phyloP scores from a whole-genome alignment of 92 coral and sea anemone genomes.

The Isaurus tuberculatus region DNA sequence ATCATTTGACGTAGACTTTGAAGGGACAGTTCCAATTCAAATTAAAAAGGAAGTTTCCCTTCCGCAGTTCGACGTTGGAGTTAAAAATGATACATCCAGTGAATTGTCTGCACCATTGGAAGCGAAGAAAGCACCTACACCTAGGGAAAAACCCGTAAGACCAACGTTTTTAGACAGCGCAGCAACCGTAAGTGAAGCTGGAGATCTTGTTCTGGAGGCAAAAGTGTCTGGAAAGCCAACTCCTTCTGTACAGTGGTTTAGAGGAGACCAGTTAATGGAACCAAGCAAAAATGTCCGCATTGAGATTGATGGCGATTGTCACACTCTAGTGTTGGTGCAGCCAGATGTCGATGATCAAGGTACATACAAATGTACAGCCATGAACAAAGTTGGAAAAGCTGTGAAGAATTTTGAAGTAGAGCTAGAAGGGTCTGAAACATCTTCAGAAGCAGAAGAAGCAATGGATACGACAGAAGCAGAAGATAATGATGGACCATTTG shows the following conservation, averaged over 20 bases:
- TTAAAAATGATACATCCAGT: conserved; percentile 8
- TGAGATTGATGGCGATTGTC: conserved; percentile 51
- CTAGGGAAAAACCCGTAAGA: conserved; percentile 32
- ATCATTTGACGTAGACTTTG: conserved; percentile 77
- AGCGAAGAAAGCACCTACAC: conserved; percentile 14
- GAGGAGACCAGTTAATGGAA: conserved; percentile 40
- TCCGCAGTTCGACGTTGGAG: conserved; percentile 56
- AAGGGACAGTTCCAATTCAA: conserved; percentile 47
- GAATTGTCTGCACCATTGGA: neutral
- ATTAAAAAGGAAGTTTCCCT: conserved; percentile 27
- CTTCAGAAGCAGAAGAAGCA: conserved; percentile 26
- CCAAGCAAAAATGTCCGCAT: conserved; percentile 51
- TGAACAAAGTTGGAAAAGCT: conserved; percentile 53
- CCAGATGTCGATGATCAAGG: conserved; percentile 65
- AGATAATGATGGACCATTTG: conserved; percentile 29
- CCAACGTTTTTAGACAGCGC: conserved; percentile 38
- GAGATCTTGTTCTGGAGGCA: conserved; percentile 52
- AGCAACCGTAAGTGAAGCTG: conserved; percentile 50
- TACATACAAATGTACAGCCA: conserved; percentile 53
- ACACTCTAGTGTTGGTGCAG: conserved; percentile 49
- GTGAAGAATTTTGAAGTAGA: conserved; percentile 77
- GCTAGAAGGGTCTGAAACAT: conserved; percentile 61
- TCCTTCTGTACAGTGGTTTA: conserved; percentile 60
- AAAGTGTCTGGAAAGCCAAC: conserved; percentile 56
- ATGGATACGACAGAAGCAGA: conserved; percentile 16